These are phyloP conservation scores for Argyra leucocephala DNA, from an alignment of 2,888 invertebrate genomes.

Conservation along the genomic window DNA sequence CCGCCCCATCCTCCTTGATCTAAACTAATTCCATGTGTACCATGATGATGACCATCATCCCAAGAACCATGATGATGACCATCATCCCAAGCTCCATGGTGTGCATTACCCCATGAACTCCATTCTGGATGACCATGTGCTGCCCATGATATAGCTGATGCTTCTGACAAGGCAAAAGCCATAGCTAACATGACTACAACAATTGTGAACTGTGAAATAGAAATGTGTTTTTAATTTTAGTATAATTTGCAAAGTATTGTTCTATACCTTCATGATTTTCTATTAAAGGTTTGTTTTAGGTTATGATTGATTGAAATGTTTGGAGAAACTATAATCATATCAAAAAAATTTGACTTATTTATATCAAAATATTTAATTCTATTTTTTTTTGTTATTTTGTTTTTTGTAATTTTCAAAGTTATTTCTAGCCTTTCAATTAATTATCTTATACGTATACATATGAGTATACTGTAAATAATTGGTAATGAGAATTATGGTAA, in stretches of 20 bases:
- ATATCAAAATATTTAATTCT: not conserved
- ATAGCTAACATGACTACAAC: conserved; percentile 24
- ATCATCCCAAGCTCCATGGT: not conserved
- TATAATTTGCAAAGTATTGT: too few relatives aligned
- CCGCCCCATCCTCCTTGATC: not conserved
- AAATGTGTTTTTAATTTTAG: too few relatives aligned
- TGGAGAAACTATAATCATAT: not conserved
- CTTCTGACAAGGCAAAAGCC: conserved; percentile 23
- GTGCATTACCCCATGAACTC: not conserved
- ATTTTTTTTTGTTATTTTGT: too few relatives aligned
- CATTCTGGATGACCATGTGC: not conserved
- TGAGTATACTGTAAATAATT: too few relatives aligned
- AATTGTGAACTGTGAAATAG: conserved; percentile 15
- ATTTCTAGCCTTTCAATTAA: too few relatives aligned
- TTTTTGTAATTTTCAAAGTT: too few relatives aligned
- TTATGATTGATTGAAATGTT: not conserved
- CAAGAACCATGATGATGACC: not conserved
- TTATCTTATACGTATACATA: too few relatives aligned
- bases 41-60: not conserved
- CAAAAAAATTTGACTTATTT: not conserved
- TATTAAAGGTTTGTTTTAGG: not conserved
- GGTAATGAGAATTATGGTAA: too few relatives aligned
- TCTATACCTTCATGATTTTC: not conserved
- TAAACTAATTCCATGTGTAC: not conserved
- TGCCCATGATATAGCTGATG: conserved; percentile 16